Evolutionary conservation across 2,797 vertebrate species (phyloP).

Genomic region (Micropoecilia bifurca): DNA sequence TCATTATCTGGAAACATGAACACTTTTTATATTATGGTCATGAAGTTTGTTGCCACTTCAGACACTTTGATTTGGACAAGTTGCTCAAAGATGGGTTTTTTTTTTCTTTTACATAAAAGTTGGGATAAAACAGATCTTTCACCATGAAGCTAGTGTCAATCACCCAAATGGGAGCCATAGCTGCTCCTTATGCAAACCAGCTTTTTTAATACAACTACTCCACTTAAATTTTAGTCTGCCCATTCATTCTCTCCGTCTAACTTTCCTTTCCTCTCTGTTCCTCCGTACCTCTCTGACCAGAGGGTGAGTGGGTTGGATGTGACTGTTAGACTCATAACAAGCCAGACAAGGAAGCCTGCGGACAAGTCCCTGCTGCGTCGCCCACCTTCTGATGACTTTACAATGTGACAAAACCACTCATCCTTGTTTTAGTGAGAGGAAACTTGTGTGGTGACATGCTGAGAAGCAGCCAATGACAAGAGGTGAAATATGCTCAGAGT

Average conservation of each 20-base stretch:
- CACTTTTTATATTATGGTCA: constrained; percentile 39
- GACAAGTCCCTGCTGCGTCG: constrained; percentile 58
- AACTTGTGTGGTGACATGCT: constrained; percentile 23
- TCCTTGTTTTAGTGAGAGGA: constrained; percentile 38
- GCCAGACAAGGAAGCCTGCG: constrained; percentile 55
- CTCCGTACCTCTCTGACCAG: constrained; percentile 31
- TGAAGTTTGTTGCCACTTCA: constrained; percentile 32
- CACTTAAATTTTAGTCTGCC: constrained; percentile 19
- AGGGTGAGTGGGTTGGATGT: constrained; percentile 69
- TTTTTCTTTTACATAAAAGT: neutral
- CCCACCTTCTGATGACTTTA: constrained; percentile 79
- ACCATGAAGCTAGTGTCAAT: constrained; percentile 15
- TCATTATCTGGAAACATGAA: constrained; percentile 56
- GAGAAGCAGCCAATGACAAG: constrained; percentile 9
- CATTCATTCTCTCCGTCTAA: constrained; percentile 3
- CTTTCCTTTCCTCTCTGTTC: constrained; percentile 31
- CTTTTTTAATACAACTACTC: constrained; percentile 25
- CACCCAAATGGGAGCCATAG: constrained; percentile 12
- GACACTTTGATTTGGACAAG: constrained; percentile 32
- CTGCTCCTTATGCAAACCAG: neutral
- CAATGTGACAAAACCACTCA: constrained; percentile 65
- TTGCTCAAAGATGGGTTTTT: constrained; percentile 10
- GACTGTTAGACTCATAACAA: constrained; percentile 76
- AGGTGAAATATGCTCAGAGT: constrained; percentile 13
- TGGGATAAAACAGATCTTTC: constrained; percentile 12